These are phyloP conservation scores for Anomalospiza imberbis DNA, from an alignment of 2,797 vertebrate species.

Conservation along the genomic window DNA sequence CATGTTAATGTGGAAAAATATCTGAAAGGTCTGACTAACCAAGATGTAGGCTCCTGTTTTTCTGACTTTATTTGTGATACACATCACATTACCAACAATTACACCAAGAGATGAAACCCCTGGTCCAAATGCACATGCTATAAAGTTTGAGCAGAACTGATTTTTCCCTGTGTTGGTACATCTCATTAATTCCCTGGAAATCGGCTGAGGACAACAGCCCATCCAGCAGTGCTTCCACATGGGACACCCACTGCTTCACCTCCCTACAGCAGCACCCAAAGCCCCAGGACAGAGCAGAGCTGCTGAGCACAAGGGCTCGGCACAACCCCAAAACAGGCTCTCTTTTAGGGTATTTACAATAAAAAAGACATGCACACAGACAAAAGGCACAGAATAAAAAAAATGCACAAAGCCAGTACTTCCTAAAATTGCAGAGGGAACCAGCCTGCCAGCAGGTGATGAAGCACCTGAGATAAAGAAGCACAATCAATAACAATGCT, in stretches of 20 bases:
- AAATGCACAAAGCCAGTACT: not conserved
- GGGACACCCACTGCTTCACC: not conserved
- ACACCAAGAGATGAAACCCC: not conserved
- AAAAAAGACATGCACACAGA: not conserved
- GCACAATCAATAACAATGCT: conserved; percentile 44
- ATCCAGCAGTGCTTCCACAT: not conserved
- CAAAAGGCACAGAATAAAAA: not conserved
- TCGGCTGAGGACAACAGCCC: not conserved
- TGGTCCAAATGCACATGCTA: not conserved
- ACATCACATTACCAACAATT: not conserved
- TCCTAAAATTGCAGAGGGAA: not conserved
- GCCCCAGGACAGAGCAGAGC: not conserved
- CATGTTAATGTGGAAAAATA: not conserved
- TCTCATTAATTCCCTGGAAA: not conserved
- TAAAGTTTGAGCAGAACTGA: not conserved
- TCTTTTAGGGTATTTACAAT: not conserved
- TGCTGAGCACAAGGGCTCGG: fast-evolving
- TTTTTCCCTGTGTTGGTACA: not conserved
- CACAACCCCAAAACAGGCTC: fast-evolving
- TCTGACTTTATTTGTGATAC: not conserved
- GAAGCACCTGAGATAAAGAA: conserved; percentile 49
- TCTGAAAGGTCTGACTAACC: not conserved
- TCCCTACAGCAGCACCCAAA: not conserved
- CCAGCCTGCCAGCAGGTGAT: conserved; percentile 34
- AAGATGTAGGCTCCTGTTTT: not conserved